Conservation (phyloP, 2,113 vertebrate species). For the Coturnix japonica region DNA sequence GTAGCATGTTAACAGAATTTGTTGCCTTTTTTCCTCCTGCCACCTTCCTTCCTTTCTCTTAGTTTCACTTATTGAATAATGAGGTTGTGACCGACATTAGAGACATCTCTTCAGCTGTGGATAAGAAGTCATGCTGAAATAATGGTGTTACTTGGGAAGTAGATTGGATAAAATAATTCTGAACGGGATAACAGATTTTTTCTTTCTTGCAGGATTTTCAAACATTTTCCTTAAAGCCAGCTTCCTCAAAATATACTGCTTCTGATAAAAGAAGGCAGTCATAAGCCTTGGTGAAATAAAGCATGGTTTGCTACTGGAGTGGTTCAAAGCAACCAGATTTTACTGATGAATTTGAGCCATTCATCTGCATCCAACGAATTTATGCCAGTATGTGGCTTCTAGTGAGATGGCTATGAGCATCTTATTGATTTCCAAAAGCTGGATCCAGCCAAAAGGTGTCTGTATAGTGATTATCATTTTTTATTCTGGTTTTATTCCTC, state of each 20-base stretch:
- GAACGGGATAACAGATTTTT: background rate
- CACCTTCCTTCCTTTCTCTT: background rate
- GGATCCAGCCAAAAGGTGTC: background rate
- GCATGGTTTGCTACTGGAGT: background rate
- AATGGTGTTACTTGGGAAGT: background rate
- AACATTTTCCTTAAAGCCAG: background rate
- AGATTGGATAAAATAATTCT: background rate
- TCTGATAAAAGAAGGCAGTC: background rate
- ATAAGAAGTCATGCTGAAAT: background rate
- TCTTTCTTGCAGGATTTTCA: background rate
- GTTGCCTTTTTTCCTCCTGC: background rate
- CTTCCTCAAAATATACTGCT: background rate
- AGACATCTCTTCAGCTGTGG: background rate
- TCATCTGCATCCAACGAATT: background rate
- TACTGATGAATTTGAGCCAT: background rate
- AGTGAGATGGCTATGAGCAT: background rate
- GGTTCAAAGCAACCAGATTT: background rate
- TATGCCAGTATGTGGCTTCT: background rate
- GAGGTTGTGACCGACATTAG: background rate
- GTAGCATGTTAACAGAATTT: background rate
- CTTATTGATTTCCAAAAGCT: constrained; percentile 29
- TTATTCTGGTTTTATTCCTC: background rate
- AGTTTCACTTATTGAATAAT: background rate
- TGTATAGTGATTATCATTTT: background rate
- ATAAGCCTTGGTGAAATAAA: background rate